Evolutionary conservation across 2,113 vertebrate genomes (phyloP), one percentile per base, ranked within the genome.

Genomic region (Hystrix cristata): DNA sequence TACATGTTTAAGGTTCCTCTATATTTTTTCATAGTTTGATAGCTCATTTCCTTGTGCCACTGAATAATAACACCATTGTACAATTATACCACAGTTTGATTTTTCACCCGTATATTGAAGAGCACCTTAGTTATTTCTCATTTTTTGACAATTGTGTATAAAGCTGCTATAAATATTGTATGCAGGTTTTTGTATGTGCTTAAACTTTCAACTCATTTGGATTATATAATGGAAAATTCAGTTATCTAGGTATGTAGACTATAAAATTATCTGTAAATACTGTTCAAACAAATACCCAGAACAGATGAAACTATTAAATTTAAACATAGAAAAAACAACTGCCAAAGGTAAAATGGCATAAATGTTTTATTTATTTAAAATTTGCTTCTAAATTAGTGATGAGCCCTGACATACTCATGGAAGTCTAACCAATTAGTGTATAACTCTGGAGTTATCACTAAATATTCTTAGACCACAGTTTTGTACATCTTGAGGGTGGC

Each of bases 401-500:
- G 27, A n/a, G 43, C 1, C 5, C 48, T 71, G 27, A 87, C 1
- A 34, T 79, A 57, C 60, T 95, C 13, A 2, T 65, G 57, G 64
- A 48, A 65, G 15, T 94, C n/a, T 93, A 91, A 31, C 31, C 7
- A 13, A 0, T 83, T 79, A 72, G 55, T 57, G 25, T 71, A 2
- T 95, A 86, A 79, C 34, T 87, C 12, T 82, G 27, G 25, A 31
- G 25, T 80, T 14, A 29, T 91, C 57, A 67, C 31, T 72, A 87
- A 60, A 53, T 87, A 78, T 90, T 94, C 34, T 84, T 96, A 86
- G 86, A 65, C 38, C 55, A 67, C 64, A 94, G 34, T 88, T 94
- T 88, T 14, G 16, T 51, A 76, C 4, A 67, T 93, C 72, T 82
- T 65, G 64, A 88, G 25, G 43, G 21, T 87, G 51, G 48, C 19